A percentile compares a stretch with the other conserved stretches of the same genome.
These are phyloP conservation scores for Cirrhinus molitorella DNA, from an alignment of 2,797 vertebrate genomes.

Conservation along the genomic window DNA sequence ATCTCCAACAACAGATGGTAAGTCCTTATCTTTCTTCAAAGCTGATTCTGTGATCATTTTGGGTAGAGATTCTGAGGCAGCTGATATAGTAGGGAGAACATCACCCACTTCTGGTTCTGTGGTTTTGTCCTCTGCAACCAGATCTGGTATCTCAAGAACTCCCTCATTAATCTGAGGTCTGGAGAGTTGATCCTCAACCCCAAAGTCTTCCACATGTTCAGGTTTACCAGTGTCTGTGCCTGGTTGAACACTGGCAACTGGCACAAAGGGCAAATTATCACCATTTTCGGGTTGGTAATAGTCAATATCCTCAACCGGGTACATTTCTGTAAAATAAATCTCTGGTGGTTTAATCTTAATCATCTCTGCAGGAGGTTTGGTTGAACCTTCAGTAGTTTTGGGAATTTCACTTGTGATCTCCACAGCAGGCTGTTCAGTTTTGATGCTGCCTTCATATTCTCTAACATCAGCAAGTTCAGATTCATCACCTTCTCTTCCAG, in stretches of 20 bases:
- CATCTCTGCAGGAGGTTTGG: constrained; percentile 64
- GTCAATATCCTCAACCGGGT: constrained; percentile 39
- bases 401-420: neutral
- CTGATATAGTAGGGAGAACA: constrained; percentile 32
- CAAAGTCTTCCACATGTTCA: constrained; percentile 43
- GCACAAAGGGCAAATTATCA: constrained; percentile 59
- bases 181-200: constrained; percentile 2
- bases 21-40: constrained; percentile 54
- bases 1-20: neutral
- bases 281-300: constrained; percentile 38
- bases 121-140: constrained; percentile 11
- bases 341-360: constrained; percentile 65
- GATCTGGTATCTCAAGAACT: constrained; percentile 27
- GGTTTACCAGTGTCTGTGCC: constrained; percentile 41
- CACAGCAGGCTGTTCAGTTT: neutral
- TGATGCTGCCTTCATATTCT: neutral
- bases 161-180: constrained; percentile 12
- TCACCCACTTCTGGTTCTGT: constrained; percentile 9
- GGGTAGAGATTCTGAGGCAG: constrained; percentile 13
- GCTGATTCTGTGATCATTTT: constrained; percentile 33
- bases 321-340: constrained; percentile 51
- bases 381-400: constrained; percentile 15
- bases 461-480: neutral
- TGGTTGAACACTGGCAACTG: constrained; percentile 30
- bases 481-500: neutral